Evolutionary conservation across 1,140 invertebrate genomes (phyloP), one percentile per base, ranked within the genome.

Genomic region (silkworm (Bombyx mori)): DNA sequence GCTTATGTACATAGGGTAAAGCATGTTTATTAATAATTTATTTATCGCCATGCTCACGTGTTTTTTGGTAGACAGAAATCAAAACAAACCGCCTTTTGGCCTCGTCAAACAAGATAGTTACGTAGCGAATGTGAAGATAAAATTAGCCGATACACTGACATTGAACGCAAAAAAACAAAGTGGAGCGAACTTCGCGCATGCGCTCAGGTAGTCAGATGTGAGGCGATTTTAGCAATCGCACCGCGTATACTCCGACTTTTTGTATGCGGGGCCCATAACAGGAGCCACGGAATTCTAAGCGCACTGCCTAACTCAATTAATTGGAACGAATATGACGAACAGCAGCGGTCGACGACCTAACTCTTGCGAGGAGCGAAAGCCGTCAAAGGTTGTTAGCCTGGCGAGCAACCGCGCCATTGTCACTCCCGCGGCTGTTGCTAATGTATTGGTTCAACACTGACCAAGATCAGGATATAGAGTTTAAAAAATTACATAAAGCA

Each of bases 71-170:
- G 64, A 61, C 62, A 70, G 71, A 69, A 79, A 84, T 73, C 72
- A 85, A 85, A 85, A 82, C 79, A 85, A 79, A 82, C 71, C 74
- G 68, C 71, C 65, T 71, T 74, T 79, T 80, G 71, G 78, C 74
- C 71, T 74, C 74, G 75, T 79, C 77, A 73, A 75, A 75, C 71
- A 71, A 76, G 71, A 78, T 79, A 77, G 77, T 77, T 79, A 78
- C 76, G 77, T 75, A 71, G 73, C 57, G 71, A 70, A 66, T 69
- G 68, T 76, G 79, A 75, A 72, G 82, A 81, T 83, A 86, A 82
- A 82, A 83, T 86, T 86, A 86, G 80, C 74, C 75, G 80, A 79
- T 83, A 82, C 73, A 76, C 77, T 86, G 82, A 86, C 82, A 86
- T 86, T 83, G 82, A 86, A 86, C 79, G 77, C 75, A 78, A 81